A percentile compares a stretch with the other conserved stretches of the same genome.
Evolutionary conservation across 2,888 invertebrate genomes (phyloP).

Genomic region (Zhuqinia jingwanae): DNA sequence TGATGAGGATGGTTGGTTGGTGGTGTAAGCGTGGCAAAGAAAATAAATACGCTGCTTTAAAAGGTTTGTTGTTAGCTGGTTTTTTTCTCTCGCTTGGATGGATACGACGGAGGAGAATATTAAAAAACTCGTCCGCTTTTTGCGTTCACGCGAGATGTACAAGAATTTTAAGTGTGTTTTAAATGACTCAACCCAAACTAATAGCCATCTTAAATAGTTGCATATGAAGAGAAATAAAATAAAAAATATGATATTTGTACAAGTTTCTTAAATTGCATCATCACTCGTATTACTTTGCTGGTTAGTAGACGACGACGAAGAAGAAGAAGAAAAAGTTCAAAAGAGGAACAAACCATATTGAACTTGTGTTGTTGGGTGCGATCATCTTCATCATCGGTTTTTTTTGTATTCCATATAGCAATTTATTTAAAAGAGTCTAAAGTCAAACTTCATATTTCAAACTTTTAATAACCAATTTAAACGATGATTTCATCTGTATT

Average conservation of each 20-base stretch:
- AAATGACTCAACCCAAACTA: constrained; percentile 51
- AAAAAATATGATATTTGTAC: constrained; percentile 46
- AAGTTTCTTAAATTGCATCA: constrained; percentile 46
- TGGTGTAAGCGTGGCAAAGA: constrained; percentile 53
- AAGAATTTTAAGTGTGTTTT: constrained; percentile 36
- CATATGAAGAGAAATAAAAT: constrained; percentile 21
- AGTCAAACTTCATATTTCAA: constrained; percentile 1
- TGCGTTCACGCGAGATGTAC: neutral
- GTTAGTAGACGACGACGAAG: too few species aligned
- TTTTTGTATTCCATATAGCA: neutral
- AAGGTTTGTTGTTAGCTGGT: constrained; percentile 10
- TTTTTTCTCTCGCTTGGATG: too few species aligned
- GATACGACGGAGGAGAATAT: too few species aligned
- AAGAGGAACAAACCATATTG: too few species aligned
- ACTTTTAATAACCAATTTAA: constrained; percentile 37
- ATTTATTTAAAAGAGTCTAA: constrained; percentile 9
- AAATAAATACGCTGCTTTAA: constrained; percentile 22
- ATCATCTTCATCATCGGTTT: constrained; percentile 18
- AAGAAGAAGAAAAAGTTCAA: too few species aligned
- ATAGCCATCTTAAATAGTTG: neutral
- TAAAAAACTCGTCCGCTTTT: constrained; percentile 2
- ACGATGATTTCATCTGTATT: constrained; percentile 65
- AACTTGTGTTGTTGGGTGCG: neutral
- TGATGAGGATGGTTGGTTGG: neutral
- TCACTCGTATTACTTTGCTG: neutral